A percentile compares a stretch with the other conserved stretches of the same genome.
These are phyloP conservation scores for Silurus lanzhouensis DNA, from an alignment of 2,797 vertebrate species.

Conservation along the genomic window DNA sequence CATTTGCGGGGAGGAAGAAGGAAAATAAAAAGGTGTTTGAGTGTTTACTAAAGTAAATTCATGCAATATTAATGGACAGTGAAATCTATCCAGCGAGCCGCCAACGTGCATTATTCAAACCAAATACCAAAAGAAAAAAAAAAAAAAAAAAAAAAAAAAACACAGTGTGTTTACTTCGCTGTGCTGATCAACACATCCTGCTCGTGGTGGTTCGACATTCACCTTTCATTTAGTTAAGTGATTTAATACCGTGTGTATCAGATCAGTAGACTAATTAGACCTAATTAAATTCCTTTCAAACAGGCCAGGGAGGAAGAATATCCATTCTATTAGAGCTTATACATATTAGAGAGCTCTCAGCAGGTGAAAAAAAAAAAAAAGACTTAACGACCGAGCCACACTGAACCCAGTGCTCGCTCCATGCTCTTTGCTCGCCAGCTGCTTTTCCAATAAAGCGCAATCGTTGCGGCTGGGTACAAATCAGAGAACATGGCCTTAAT, in stretches of 20 bases:
- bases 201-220: neutral
- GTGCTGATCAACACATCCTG: neutral
- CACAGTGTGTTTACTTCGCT: neutral
- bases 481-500: conserved; percentile 76
- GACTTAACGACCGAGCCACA: neutral
- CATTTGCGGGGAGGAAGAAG: neutral
- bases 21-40: conserved; percentile 25
- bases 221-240: neutral
- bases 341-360: neutral
- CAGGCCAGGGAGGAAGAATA: neutral
- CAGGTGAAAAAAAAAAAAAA: neutral
- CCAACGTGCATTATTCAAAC: conserved; percentile 66
- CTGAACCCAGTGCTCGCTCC: neutral
- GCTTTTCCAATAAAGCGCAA: conserved; percentile 77
- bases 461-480: conserved; percentile 74
- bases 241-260: neutral
- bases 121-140: conserved; percentile 10
- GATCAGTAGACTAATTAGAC: neutral
- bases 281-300: neutral
- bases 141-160: neutral
- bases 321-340: neutral
- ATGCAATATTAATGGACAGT: conserved; percentile 67
- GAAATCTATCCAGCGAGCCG: conserved; percentile 57
- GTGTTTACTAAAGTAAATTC: conserved; percentile 67
- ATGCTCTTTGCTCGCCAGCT: conserved; percentile 67